Evolutionary conservation across 2,113 vertebrate genomes (phyloP).

Genomic region (Pipra filicauda): DNA sequence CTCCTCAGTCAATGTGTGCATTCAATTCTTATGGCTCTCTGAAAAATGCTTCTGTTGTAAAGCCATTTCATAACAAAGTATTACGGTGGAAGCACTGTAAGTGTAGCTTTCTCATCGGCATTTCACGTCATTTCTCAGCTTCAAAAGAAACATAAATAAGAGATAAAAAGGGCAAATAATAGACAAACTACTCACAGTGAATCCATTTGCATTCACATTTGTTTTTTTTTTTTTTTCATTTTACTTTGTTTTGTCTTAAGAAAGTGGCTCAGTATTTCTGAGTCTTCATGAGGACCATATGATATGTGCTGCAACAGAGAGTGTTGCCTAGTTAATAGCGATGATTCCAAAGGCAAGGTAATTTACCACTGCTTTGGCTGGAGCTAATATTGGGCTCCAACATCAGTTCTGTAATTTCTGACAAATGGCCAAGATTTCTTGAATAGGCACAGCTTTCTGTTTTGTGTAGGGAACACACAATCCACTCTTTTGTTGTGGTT

Average conservation of each 20-base stretch:
- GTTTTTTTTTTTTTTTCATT: neutral
- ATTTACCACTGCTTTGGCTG: slow-evolving; percentile 41
- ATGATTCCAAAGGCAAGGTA: slow-evolving; percentile 34
- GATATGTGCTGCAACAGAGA: neutral
- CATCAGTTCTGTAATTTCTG: slow-evolving; percentile 54
- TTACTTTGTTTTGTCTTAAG: neutral
- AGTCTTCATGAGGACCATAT: neutral
- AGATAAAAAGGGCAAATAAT: slow-evolving; percentile 16
- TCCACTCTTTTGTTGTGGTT: slow-evolving; percentile 63
- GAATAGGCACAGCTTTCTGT: slow-evolving; percentile 61
- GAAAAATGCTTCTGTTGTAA: neutral
- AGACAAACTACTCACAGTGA: neutral
- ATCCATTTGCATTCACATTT: neutral
- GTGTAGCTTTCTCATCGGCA: neutral
- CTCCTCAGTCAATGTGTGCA: neutral
- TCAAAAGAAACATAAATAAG: slow-evolving; percentile 15
- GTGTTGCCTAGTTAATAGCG: neutral
- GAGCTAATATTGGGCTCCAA: slow-evolving; percentile 40
- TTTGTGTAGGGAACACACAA: slow-evolving; percentile 57
- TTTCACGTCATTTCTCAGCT: slow-evolving; percentile 25
- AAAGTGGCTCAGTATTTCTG: neutral
- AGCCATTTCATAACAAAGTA: neutral
- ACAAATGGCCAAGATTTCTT: slow-evolving; percentile 62
- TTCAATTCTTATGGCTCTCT: neutral
- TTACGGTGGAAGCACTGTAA: neutral